phyloP scores from a whole-genome alignment of 2,113 vertebrate species.

The Cololabis saira region DNA sequence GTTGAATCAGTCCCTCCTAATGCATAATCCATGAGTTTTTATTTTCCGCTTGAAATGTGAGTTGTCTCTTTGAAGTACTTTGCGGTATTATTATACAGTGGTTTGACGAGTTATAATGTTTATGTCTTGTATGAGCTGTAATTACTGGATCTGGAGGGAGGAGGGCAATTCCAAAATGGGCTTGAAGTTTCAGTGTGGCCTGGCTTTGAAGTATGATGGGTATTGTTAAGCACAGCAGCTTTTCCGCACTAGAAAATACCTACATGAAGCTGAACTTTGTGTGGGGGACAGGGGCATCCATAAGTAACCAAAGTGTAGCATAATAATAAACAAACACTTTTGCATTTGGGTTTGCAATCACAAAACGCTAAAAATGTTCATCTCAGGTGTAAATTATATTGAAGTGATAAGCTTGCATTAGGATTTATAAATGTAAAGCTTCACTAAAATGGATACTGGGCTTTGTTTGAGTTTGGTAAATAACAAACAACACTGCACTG shows the following conservation, averaged over 20 bases:
- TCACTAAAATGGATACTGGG: conserved; percentile 36
- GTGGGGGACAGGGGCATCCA: conserved; percentile 42
- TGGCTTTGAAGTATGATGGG: conserved; percentile 73
- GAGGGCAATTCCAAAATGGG: conserved; percentile 72
- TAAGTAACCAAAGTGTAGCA: conserved; percentile 61
- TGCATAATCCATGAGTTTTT: conserved; percentile 77
- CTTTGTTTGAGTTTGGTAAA: conserved; percentile 51
- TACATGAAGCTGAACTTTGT: conserved; percentile 54
- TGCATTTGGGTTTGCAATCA: conserved; percentile 1
- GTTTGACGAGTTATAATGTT: conserved; percentile 79
- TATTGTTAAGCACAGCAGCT: conserved; percentile 15
- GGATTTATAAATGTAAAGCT: conserved; percentile 30
- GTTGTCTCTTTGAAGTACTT: conserved; percentile 75
- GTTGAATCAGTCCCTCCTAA: conserved; percentile 62
- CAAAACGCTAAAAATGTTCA: too few species aligned
- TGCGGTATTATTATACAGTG: conserved; percentile 77
- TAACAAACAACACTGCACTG: conserved; percentile 46
- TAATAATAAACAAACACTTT: conserved; percentile 66
- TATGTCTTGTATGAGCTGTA: conserved; percentile 80
- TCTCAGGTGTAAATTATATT: not conserved
- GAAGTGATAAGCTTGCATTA: conserved; percentile 36
- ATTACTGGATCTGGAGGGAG: conserved; percentile 80
- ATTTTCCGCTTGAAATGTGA: conserved; percentile 74
- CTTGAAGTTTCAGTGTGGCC: conserved; percentile 75
- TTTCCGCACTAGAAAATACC: conserved; percentile 62